Base-by-base conservation (phyloP, 37 sponge, comb jelly and placozoan genomes). In the Chondrosia reniformis region DNA sequence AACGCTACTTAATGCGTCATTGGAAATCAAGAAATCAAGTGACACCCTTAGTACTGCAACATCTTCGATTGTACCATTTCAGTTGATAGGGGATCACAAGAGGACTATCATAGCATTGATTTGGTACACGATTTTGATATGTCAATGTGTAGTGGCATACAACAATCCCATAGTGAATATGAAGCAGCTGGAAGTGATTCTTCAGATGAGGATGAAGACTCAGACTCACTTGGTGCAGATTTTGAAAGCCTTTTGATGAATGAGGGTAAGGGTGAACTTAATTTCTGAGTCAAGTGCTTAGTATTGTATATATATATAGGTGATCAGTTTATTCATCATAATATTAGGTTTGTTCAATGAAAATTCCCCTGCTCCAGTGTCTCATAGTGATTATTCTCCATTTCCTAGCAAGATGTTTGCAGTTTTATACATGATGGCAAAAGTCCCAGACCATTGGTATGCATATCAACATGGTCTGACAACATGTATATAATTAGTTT, bases 361-460 rank as follows among this genome's bases (percentile, higher is more conserved):
- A 24, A 8, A 6, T 56, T 28, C 27, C n/a, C 4, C 4, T 56
- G 58, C 4, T 56, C 58, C n/a, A 56, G 58, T 24, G 3, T 28
- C n/a, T 56, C 27, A n/a, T 56, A 28, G 33, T 77, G 78, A 55
- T 31, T 77, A 21, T 41, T 56, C 34, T 41, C 78, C 61, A 7
- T 77, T 77, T 57, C 42, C 59, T 15, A 28, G 45, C 40, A 61
- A 25, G 37, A 31, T 57, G 10, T 55, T 58, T 19, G 78, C 78
- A 36, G 40, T 77, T 21, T 31, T 31, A 33, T 77, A 38, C 42
- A 22, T 77, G 21, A 38, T 77, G 10, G 62, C 34, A 7, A 56
- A 77, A 61, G 62, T 25, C 39, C 78, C 33, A 31, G 78, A 58
- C 78, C 78, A 58, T 31, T 77, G 33, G 78, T 77, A 56, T 56